Conservation (phyloP, 2,113 vertebrate genomes). For the Helogale parvula region DNA sequence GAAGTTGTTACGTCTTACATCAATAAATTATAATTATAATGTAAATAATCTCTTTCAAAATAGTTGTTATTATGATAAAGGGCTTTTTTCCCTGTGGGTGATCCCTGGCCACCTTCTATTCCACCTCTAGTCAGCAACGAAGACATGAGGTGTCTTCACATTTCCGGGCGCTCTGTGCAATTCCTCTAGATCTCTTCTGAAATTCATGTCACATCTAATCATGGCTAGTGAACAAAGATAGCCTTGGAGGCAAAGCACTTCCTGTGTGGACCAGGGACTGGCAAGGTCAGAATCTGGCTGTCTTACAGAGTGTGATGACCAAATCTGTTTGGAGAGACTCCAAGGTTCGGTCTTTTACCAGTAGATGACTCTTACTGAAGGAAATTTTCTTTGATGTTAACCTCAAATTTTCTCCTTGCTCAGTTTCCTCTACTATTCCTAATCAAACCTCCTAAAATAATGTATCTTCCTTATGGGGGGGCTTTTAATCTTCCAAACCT, state of each 20-base stretch:
- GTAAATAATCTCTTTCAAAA: conserved; percentile 74
- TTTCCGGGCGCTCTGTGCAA: conserved; percentile 24
- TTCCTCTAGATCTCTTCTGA: conserved; percentile 35
- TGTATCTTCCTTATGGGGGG: conserved; percentile 39
- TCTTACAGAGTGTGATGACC: neutral
- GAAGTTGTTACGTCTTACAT: conserved; percentile 56
- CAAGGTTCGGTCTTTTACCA: neutral
- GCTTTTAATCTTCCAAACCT: conserved; percentile 52
- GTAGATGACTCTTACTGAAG: neutral
- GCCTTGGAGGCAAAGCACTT: neutral
- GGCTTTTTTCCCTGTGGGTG: conserved; percentile 69
- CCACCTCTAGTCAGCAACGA: conserved; percentile 60
- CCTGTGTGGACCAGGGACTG: neutral
- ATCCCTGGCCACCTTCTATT: conserved; percentile 62
- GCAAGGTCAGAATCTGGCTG: neutral
- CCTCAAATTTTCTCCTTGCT: conserved; percentile 60
- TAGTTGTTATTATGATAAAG: conserved; percentile 71
- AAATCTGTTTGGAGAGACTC: conserved; percentile 33
- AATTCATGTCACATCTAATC: conserved; percentile 53
- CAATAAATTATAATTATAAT: conserved; percentile 70
- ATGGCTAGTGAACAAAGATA: neutral
- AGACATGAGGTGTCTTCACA: neutral
- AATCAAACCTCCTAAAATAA: conserved; percentile 61
- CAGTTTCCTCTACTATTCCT: conserved; percentile 63
- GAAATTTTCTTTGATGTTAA: neutral